Evolutionary conservation across 1,140 invertebrate genomes (phyloP).

Genomic region (Diachasma alloeum): DNA sequence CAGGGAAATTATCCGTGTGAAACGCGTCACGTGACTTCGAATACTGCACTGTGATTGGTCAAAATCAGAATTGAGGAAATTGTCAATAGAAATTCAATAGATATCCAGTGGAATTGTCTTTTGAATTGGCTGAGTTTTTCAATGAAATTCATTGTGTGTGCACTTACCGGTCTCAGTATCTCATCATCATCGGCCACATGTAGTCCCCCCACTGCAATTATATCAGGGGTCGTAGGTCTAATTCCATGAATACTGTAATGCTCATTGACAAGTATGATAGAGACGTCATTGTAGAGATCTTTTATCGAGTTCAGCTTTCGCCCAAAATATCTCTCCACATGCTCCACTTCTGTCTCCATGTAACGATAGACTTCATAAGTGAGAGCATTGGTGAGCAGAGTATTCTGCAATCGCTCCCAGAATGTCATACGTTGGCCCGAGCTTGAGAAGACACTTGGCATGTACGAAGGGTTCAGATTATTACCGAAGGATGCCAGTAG

Average conservation of each 20-base stretch:
- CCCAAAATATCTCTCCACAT: slow-evolving; percentile 62
- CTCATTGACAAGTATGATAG: slow-evolving; percentile 68
- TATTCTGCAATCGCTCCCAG: slow-evolving; percentile 68
- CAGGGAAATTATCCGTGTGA: too few relatives aligned
- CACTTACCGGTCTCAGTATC: slow-evolving; percentile 39
- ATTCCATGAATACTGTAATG: slow-evolving; percentile 65
- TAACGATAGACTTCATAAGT: slow-evolving; percentile 28
- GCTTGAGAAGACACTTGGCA: slow-evolving; percentile 69
- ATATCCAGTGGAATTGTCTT: too few relatives aligned
- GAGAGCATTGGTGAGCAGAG: slow-evolving; percentile 40
- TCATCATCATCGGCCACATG: slow-evolving; percentile 55
- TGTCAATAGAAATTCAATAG: too few relatives aligned
- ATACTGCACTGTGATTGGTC: too few relatives aligned
- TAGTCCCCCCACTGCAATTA: slow-evolving; percentile 70
- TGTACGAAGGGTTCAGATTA: slow-evolving; percentile 67
- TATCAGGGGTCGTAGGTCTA: slow-evolving; percentile 58
- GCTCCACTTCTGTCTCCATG: slow-evolving; percentile 43
- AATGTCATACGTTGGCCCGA: slow-evolving; percentile 69
- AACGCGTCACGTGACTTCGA: too few relatives aligned
- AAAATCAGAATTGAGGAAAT: too few relatives aligned
- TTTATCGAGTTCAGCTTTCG: slow-evolving; percentile 57
- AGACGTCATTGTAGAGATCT: slow-evolving; percentile 22
- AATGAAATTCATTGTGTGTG: too few relatives aligned
- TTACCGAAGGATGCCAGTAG: slow-evolving; percentile 69
- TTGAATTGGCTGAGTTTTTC: too few relatives aligned